phyloP scores from a whole-genome alignment of 2,797 vertebrate genomes.

The Ctenopoma kingsleyae region DNA sequence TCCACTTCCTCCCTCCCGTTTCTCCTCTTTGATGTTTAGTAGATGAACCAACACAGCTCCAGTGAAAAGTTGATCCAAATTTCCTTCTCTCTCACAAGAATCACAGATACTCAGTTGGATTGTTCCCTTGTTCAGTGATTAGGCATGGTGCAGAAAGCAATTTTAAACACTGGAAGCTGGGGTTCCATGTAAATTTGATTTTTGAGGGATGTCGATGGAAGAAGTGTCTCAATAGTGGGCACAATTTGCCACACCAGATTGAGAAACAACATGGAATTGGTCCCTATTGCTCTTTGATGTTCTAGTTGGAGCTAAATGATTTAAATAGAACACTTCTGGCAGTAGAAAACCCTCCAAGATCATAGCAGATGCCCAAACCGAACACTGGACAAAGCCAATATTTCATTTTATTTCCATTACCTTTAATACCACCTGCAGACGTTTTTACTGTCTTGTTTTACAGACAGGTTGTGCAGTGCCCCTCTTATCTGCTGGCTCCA shows the following conservation, averaged over 20 bases:
- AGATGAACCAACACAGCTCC: conserved; percentile 72
- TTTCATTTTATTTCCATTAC: conserved; percentile 42
- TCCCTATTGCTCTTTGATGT: conserved; percentile 62
- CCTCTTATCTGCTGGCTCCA: conserved; percentile 70
- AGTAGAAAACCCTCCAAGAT: conserved; percentile 41
- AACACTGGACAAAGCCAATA: conserved; percentile 50
- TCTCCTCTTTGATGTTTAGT: conserved; percentile 73
- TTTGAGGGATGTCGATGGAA: conserved; percentile 47
- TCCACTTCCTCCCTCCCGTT: conserved; percentile 38
- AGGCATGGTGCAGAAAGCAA: conserved; percentile 69
- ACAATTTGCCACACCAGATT: conserved; percentile 64
- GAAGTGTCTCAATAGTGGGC: conserved; percentile 48
- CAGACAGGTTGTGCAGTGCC: conserved; percentile 53
- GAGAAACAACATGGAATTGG: conserved; percentile 60
- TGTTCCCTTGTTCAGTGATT: conserved; percentile 76
- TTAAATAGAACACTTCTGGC: conserved; percentile 54
- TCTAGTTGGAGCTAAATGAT: conserved; percentile 53
- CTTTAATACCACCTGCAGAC: conserved; percentile 64
- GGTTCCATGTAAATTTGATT: conserved; percentile 58
- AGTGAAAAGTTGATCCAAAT: conserved; percentile 73
- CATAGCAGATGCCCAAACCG: conserved; percentile 10
- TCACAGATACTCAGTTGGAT: conserved; percentile 63
- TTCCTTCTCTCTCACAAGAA: conserved; percentile 65
- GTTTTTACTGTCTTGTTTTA: conserved; percentile 78
- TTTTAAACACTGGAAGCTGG: conserved; percentile 59